A percentile compares a stretch with the other conserved stretches of the same genome.
These are phyloP conservation scores for Eucera pruinosa DNA, from an alignment of 2,888 invertebrate genomes.

Conservation along the genomic window DNA sequence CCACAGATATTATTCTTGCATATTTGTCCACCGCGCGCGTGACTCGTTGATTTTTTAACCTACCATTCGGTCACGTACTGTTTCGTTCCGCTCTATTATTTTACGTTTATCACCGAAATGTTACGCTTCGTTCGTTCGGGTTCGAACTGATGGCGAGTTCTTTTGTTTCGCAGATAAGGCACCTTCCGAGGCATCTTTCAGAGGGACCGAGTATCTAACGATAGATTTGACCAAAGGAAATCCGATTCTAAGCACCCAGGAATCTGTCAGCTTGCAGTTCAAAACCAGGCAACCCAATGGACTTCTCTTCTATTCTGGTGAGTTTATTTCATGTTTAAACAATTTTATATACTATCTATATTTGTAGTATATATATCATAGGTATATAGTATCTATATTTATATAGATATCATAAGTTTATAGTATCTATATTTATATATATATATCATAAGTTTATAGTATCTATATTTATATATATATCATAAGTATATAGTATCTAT, in stretches of 20 bases:
- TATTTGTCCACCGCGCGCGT: not conserved
- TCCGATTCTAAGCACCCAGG: slow-evolving; percentile 95
- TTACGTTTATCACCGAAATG: too few relatives aligned
- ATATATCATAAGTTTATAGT: too few relatives aligned
- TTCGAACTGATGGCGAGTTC: not conserved
- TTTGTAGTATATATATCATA: too few relatives aligned
- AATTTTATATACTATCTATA: too few relatives aligned
- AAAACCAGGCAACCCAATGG: slow-evolving; percentile 96
- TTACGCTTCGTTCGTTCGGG: not conserved
- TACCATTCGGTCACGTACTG: slow-evolving; percentile 25
- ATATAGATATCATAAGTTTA: too few relatives aligned
- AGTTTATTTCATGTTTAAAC: slow-evolving; percentile 77
- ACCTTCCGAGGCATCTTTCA: slow-evolving; percentile 96
- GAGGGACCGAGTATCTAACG: slow-evolving; percentile 95
- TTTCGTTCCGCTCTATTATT: not conserved
- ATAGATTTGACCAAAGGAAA: slow-evolving; percentile 95
- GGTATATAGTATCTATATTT: too few relatives aligned
- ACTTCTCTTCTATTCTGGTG: slow-evolving; percentile 96
- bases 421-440: too few relatives aligned
- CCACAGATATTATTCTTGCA: slow-evolving; percentile 17
- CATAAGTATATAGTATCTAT: too few relatives aligned
- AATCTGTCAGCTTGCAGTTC: slow-evolving; percentile 95
- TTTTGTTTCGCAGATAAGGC: slow-evolving; percentile 91
- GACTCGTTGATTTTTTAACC: not conserved
- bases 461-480: too few relatives aligned